These are phyloP conservation scores for Drosophila barbarae DNA, from an alignment of 2,888 invertebrate genomes.

Conservation along the genomic window DNA sequence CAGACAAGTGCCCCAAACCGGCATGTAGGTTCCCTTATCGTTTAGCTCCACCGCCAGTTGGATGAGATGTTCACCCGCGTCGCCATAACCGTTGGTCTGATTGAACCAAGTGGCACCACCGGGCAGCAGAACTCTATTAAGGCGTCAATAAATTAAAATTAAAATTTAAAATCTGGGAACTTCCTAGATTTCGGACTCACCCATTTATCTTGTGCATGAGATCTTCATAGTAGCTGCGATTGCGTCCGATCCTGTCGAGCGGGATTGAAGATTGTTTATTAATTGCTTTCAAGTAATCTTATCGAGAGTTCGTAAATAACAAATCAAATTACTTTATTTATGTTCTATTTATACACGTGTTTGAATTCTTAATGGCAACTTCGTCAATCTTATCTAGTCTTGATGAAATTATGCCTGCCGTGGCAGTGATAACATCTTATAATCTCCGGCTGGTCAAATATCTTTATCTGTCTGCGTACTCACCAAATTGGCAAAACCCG, in stretches of 20 bases:
- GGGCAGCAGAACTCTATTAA: constrained; percentile 87
- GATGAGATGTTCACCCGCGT: constrained; percentile 86
- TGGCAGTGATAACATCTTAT: constrained; percentile 1
- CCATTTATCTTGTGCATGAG: constrained; percentile 85
- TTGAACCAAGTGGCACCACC: constrained; percentile 89
- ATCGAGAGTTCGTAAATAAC: constrained; percentile 4
- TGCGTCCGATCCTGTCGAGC: constrained; percentile 82
- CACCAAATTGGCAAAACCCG: constrained; percentile 91
- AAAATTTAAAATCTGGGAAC: neutral
- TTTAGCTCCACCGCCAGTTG: constrained; percentile 86
- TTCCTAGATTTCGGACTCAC: constrained; percentile 78
- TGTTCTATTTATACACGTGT: neutral
- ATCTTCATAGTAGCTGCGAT: constrained; percentile 82
- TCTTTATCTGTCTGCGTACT: constrained; percentile 69
- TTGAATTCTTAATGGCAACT: neutral
- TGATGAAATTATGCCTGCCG: constrained; percentile 1
- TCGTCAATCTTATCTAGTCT: constrained; percentile 6
- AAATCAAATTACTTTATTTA: constrained; percentile 1
- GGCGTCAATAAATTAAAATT: constrained; percentile 6
- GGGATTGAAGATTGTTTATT: constrained; percentile 19
- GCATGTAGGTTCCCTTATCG: constrained; percentile 85
- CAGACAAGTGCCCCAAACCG: constrained; percentile 93
- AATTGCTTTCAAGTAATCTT: constrained; percentile 10
- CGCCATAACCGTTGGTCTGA: constrained; percentile 86
- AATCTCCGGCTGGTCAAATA: constrained; percentile 3